Percentiles rank a stretch among this genome's conserved stretches.
These are phyloP conservation scores for Elachura formosa DNA, from an alignment of 2,113 vertebrate genomes.

Conservation along the genomic window DNA sequence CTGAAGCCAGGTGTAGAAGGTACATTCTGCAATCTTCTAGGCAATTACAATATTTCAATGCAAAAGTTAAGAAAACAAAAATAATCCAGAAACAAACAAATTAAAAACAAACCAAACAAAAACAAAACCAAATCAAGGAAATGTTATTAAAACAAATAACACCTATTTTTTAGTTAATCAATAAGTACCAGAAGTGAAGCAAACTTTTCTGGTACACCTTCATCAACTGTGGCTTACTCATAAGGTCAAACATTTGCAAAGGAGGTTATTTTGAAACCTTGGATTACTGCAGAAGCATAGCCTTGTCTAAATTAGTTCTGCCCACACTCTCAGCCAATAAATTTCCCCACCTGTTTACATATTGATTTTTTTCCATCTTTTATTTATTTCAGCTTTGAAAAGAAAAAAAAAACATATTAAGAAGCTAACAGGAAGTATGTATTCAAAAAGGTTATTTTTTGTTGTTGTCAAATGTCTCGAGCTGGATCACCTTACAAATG, in stretches of 20 bases:
- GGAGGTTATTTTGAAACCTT: not conserved
- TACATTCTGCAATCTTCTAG: not conserved
- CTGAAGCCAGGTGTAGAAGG: not conserved
- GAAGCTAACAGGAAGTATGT: not conserved
- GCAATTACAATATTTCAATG: not conserved
- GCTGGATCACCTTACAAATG: not conserved
- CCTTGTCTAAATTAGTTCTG: constrained; percentile 53
- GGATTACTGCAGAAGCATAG: not conserved
- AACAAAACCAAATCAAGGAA: not conserved
- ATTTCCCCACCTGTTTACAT: constrained; percentile 29
- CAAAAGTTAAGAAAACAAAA: not conserved
- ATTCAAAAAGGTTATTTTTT: not conserved
- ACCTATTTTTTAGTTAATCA: not conserved
- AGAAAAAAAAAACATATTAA: constrained; percentile 20
- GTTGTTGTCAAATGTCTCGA: not conserved
- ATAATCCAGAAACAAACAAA: not conserved
- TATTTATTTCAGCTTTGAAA: constrained; percentile 51
- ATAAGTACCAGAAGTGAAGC: not conserved
- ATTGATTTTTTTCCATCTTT: constrained; percentile 51
- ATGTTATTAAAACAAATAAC: not conserved
- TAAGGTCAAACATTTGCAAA: not conserved
- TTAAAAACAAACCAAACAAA: not conserved
- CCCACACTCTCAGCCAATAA: not conserved
- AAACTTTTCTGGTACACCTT: not conserved
- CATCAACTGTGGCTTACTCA: not conserved